Evolutionary conservation across 37 sponge, comb jelly and placozoan genomes (phyloP), one percentile per base, ranked within the genome.

Genomic region (Haliclona indistincta): DNA sequence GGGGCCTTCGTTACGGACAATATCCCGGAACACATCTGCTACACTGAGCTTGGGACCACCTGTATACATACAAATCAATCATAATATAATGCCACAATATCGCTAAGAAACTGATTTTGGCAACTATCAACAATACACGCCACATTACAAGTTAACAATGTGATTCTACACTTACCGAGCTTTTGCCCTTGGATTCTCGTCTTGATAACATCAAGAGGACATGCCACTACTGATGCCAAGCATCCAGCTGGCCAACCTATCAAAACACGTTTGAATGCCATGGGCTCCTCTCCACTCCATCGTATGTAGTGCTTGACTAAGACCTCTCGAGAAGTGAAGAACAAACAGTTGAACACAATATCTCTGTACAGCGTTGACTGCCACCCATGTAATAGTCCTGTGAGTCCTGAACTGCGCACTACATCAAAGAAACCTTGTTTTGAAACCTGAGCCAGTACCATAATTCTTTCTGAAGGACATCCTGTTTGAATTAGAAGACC

Each of bases 391-490:
- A 88, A 95, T 28, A 95, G 74, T 3, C 89, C 93, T 13, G 43
- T 60, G n/a, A 91, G 40, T 11, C 92, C 92, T 20, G 76, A 73
- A 25, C 45, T 37, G 1, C 73, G 70, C 0, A 91, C 22, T 20
- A 95, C 86, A 0, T 84, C 69, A n/a, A 76, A 42, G 63, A 95
- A 75, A 5, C 89, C 84, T 54, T 91, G 81, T 72, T 82, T 91
- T 25, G 74, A 71, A 38, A 91, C 85, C 69, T 85, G 85, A 32
- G 96, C 96, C 39, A 86, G 64, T 1, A 95, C 93, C 93, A 91
- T 91, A 23, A 86, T 73, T 8, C 90, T 70, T 43, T 95, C 96
- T 34, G 96, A 91, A 10, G 96, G 96, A 60, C 96, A 91, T 13
- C 90, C 86, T 86, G 73, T 0, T n/a, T 39, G 44, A 20, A n/a